Conservation (phyloP, 1,140 invertebrate species). For the Paraescarpia echinospica region DNA sequence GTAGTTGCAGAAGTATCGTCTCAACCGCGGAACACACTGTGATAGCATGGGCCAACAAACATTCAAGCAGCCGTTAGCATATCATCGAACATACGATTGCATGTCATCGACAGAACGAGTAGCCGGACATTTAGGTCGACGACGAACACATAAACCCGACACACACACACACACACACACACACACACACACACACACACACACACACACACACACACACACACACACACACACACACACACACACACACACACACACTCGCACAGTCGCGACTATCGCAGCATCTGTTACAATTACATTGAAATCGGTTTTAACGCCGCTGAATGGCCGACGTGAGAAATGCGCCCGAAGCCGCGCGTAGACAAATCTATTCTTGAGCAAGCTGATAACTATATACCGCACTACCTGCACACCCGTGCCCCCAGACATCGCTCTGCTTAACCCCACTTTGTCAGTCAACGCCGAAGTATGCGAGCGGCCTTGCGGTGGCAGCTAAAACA, state of each 20-base stretch:
- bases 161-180: background rate
- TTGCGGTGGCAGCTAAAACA: background rate
- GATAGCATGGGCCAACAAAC: no score
- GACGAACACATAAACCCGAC: background rate
- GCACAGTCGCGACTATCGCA: background rate
- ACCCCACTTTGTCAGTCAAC: constrained; percentile 3
- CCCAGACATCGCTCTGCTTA: background rate
- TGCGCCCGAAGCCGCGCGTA: background rate
- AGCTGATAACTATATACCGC: background rate
- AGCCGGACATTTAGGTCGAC: background rate
- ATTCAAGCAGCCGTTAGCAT: no score
- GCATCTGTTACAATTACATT: background rate
- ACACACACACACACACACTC: background rate
- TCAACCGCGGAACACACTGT: no score
- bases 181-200: no score
- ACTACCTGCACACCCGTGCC: background rate
- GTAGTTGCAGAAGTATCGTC: no score
- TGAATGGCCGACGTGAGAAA: background rate
- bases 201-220: no score
- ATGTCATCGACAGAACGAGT: background rate
- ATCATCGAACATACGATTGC: no score
- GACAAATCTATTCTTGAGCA: background rate
- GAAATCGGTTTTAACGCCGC: background rate
- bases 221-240: no score
- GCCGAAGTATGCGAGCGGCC: background rate